A percentile compares a stretch with the other conserved stretches of the same genome.
phyloP scores from a whole-genome alignment of 2,888 invertebrate species.

The Coremacera marginata region DNA sequence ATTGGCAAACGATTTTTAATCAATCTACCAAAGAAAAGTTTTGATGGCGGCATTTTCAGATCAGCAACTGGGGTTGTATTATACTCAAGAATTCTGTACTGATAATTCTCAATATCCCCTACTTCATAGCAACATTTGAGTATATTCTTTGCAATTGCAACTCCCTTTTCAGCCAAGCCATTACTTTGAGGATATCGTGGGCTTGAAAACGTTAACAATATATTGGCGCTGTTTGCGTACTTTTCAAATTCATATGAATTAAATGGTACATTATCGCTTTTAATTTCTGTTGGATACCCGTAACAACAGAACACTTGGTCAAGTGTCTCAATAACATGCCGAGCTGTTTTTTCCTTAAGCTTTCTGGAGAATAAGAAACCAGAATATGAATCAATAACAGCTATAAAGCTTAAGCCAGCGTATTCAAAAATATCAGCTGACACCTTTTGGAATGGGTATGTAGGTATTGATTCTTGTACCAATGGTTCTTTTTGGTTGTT shows the following conservation, averaged over 20 bases:
- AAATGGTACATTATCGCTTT: slow-evolving; percentile 45
- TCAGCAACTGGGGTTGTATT: slow-evolving; percentile 45
- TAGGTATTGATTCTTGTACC: slow-evolving; percentile 10
- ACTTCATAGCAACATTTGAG: slow-evolving; percentile 47
- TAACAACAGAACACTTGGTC: slow-evolving; percentile 42
- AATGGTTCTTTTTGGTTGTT: slow-evolving; percentile 40
- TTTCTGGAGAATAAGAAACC: not conserved
- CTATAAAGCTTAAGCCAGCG: too few species aligned
- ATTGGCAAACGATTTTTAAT: too few species aligned
- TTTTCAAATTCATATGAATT: too few species aligned
- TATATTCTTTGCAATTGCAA: slow-evolving; percentile 46
- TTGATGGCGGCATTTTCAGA: too few species aligned
- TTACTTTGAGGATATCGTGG: slow-evolving; percentile 42
- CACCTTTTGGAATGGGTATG: slow-evolving; percentile 35
- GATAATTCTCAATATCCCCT: slow-evolving; percentile 33
- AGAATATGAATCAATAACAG: too few species aligned
- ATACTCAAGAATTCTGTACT: slow-evolving; percentile 48
- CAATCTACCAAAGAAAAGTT: too few species aligned
- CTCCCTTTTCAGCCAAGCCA: slow-evolving; percentile 43
- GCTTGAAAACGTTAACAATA: slow-evolving; percentile 40
- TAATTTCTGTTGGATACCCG: slow-evolving; percentile 49
- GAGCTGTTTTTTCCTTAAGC: slow-evolving; percentile 33
- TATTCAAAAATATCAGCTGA: too few species aligned
- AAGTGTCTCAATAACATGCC: slow-evolving; percentile 26
- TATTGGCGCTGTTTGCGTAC: slow-evolving; percentile 23